A percentile compares a stretch with the other conserved stretches of the same genome.
Evolutionary conservation across 2,113 vertebrate genomes (phyloP).

Genomic region (Charina bottae): DNA sequence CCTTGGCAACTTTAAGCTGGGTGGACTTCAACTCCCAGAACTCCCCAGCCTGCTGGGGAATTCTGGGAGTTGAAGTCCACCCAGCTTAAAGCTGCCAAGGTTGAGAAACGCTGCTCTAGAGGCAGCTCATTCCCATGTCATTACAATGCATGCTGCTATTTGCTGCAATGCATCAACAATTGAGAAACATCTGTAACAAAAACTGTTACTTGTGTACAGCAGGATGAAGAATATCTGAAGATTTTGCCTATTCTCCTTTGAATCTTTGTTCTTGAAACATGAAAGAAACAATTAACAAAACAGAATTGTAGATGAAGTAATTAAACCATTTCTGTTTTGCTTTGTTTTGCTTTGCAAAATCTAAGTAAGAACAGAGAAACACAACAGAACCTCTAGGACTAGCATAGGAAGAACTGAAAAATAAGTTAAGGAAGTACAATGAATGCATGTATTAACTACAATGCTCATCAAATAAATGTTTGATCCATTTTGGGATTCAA

Average conservation of each 20-base stretch:
- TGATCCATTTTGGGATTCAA: constrained; percentile 34
- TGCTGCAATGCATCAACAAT: neutral
- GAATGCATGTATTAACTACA: neutral
- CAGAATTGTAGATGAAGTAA: constrained; percentile 39
- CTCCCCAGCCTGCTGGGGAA: too few species aligned
- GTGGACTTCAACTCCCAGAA: too few species aligned
- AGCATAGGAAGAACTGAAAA: constrained; percentile 10
- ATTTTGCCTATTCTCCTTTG: constrained; percentile 23
- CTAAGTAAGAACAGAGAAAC: constrained; percentile 43
- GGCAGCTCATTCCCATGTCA: neutral
- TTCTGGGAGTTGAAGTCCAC: too few species aligned
- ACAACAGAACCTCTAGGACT: constrained; percentile 22
- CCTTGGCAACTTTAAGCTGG: neutral
- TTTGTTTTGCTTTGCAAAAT: constrained; percentile 6
- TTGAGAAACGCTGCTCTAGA: neutral
- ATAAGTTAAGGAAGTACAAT: constrained; percentile 1
- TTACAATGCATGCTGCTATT: neutral
- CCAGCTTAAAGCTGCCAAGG: too few species aligned
- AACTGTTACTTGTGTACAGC: constrained; percentile 13
- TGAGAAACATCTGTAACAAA: neutral
- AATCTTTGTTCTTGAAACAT: constrained; percentile 43
- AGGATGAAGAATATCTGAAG: constrained; percentile 5
- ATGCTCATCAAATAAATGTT: neutral
- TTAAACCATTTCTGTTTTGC: constrained; percentile 19
- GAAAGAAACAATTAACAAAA: constrained; percentile 41